phyloP scores from a whole-genome alignment of 2,888 invertebrate genomes.

The Piscicola geometra region DNA sequence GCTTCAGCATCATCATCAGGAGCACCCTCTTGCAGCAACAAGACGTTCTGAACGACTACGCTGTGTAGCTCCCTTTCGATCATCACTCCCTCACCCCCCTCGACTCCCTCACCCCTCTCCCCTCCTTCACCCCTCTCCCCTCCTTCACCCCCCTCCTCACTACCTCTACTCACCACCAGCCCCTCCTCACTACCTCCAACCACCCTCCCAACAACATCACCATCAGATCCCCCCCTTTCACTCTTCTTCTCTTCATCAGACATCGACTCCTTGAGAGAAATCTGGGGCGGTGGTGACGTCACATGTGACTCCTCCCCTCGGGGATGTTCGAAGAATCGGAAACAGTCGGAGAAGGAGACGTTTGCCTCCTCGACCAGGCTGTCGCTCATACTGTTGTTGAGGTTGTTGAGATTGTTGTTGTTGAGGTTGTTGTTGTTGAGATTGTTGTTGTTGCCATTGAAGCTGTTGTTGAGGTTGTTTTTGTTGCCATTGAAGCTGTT shows the following conservation, averaged over 20 bases:
- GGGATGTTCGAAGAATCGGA: neutral
- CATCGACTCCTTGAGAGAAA: neutral
- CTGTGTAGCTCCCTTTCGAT: neutral
- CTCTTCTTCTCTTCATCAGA: neutral
- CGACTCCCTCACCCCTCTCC: neutral
- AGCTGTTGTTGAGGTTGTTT: neutral
- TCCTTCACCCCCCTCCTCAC: neutral
- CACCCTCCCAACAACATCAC: too few relatives aligned
- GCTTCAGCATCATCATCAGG: neutral
- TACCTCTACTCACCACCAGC: neutral
- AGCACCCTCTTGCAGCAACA: neutral
- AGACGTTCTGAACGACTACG: constrained; percentile 1
- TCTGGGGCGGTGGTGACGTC: neutral
- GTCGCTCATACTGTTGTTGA: neutral
- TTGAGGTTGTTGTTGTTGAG: too few relatives aligned
- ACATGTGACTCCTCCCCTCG: neutral
- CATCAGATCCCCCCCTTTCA: neutral
- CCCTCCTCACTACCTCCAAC: neutral
- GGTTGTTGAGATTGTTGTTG: too few relatives aligned
- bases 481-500: neutral
- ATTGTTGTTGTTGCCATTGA: too few relatives aligned
- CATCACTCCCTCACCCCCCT: neutral
- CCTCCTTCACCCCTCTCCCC: too few relatives aligned
- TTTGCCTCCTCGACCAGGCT: neutral
- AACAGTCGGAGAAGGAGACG: neutral